A percentile compares a stretch with the other conserved stretches of the same genome.
Evolutionary conservation across 2,888 invertebrate genomes (phyloP).

Genomic region (Philereme vetulata): DNA sequence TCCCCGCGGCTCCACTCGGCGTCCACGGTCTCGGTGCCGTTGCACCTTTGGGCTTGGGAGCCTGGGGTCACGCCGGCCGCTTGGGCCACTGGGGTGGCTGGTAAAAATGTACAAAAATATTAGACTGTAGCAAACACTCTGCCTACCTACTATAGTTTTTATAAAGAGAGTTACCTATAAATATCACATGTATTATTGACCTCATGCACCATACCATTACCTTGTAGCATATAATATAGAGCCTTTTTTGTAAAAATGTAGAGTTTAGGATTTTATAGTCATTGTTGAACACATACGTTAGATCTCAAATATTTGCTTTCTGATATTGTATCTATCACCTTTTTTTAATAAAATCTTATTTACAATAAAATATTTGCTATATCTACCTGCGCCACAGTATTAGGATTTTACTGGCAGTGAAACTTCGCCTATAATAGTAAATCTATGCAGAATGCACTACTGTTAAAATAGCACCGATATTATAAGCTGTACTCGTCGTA

Average conservation of each 20-base stretch:
- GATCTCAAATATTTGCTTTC: background rate
- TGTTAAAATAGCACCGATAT: too few relatives aligned
- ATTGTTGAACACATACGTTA: background rate
- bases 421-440: too few relatives aligned
- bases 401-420: too few relatives aligned
- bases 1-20: constrained; percentile 48
- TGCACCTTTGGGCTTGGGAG: constrained; percentile 52
- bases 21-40: constrained; percentile 40
- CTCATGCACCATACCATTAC: background rate
- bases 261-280: background rate
- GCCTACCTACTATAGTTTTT: constrained; percentile 57
- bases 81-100: constrained; percentile 50
- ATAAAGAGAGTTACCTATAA: constrained; percentile 76
- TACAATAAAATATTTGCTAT: background rate
- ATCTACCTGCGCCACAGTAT: too few relatives aligned
- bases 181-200: constrained; percentile 30
- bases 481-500: too few relatives aligned
- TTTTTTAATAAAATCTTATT: background rate
- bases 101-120: constrained; percentile 52
- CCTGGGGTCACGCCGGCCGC: constrained; percentile 40
- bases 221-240: constrained; percentile 8
- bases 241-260: background rate
- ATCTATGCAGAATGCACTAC: too few relatives aligned
- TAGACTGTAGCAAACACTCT: constrained; percentile 44
- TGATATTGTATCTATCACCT: background rate